Conservation (phyloP, 1,140 invertebrate species). For the Camponotus floridanus region DNA sequence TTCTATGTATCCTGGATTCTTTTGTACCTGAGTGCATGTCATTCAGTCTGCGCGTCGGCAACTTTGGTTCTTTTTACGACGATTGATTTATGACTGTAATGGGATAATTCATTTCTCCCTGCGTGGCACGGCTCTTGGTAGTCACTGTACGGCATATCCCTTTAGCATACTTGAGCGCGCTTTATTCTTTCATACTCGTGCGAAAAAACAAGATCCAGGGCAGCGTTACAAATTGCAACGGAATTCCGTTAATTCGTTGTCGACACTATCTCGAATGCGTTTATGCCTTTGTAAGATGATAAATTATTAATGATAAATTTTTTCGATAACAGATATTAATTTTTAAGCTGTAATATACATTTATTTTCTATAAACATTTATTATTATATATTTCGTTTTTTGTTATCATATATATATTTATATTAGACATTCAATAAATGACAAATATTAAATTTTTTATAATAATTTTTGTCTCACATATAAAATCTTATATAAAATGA, state of each 20-base stretch:
- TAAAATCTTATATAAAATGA: background rate
- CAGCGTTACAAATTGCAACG: slow-evolving; percentile 81
- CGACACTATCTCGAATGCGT: slow-evolving; percentile 26
- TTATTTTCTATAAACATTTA: too few species aligned
- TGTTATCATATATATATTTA: background rate
- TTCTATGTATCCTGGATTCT: background rate
- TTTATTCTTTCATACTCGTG: slow-evolving; percentile 59
- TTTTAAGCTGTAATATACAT: background rate
- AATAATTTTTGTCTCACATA: background rate
- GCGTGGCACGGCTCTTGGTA: slow-evolving; percentile 68
- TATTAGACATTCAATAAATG: background rate
- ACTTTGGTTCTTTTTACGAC: slow-evolving; percentile 75
- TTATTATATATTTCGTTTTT: too few species aligned
- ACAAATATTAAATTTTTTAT: background rate
- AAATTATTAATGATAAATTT: background rate
- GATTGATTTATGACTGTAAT: slow-evolving; percentile 83
- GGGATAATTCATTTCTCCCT: slow-evolving; percentile 79
- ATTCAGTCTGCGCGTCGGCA: slow-evolving; percentile 55
- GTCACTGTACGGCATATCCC: slow-evolving; percentile 51
- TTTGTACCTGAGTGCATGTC: slow-evolving; percentile 55
- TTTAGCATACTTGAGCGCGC: slow-evolving; percentile 49
- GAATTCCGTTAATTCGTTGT: slow-evolving; percentile 76
- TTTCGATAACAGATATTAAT: background rate
- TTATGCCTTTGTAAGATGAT: background rate
- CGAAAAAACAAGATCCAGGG: slow-evolving; percentile 72